phyloP scores from a whole-genome alignment of 2,113 vertebrate genomes.

The Oreochromis tanganicae region DNA sequence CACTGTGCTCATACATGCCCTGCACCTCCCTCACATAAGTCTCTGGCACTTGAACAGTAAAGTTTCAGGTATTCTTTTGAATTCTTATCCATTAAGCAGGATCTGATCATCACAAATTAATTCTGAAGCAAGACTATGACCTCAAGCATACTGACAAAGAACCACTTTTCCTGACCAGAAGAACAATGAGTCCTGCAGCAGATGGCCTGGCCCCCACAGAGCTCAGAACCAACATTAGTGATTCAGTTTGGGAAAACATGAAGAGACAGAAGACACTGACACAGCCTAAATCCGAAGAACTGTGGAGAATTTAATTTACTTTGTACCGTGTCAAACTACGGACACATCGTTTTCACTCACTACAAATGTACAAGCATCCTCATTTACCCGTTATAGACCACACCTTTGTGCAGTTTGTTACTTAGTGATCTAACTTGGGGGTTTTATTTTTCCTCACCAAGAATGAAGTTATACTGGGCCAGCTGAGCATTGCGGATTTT shows the following conservation, averaged over 20 bases:
- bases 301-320: background rate
- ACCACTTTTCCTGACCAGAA: background rate
- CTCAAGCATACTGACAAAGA: background rate
- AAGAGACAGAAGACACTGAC: background rate
- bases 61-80: background rate
- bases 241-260: background rate
- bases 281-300: background rate
- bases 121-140: background rate
- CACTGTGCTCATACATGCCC: background rate
- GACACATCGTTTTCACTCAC: background rate
- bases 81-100: background rate
- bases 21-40: background rate
- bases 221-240: background rate
- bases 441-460: conserved; percentile 74
- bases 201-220: background rate
- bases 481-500: conserved; percentile 93
- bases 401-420: background rate
- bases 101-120: background rate
- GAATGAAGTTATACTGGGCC: conserved; percentile 94
- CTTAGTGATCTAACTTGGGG: background rate
- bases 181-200: background rate
- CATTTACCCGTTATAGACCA: rapidly evolving
- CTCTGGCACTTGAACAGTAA: background rate
- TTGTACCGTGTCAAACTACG: background rate
- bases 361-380: background rate